phyloP scores from a whole-genome alignment of 2,113 vertebrate genomes.

The Beaufortia kweichowensis region DNA sequence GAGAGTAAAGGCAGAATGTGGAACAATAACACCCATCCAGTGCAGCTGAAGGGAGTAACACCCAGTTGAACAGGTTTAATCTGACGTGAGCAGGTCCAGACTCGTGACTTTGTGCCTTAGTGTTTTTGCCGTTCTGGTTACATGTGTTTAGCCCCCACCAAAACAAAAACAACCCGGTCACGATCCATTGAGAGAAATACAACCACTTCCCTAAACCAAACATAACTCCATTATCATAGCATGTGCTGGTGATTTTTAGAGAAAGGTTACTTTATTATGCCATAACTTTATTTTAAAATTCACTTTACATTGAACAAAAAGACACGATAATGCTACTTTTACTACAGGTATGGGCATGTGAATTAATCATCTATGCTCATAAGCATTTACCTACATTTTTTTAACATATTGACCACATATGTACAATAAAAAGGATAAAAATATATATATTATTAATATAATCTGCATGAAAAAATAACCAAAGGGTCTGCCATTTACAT shows the following conservation, averaged over 20 bases:
- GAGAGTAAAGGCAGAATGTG: not conserved
- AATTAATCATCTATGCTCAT: too few species aligned
- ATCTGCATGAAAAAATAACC: too few species aligned
- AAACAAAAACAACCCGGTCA: not conserved
- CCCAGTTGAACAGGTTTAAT: not conserved
- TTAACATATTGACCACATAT: too few species aligned
- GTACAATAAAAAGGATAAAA: too few species aligned
- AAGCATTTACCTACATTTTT: too few species aligned
- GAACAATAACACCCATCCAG: slow-evolving; percentile 19
- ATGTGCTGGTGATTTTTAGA: not conserved
- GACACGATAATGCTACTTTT: too few species aligned
- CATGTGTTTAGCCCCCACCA: not conserved
- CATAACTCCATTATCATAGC: not conserved
- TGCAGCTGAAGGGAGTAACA: not conserved
- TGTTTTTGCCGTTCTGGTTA: not conserved
- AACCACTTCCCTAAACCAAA: not conserved
- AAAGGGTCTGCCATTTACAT: not conserved
- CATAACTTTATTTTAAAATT: too few species aligned
- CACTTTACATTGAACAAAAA: too few species aligned
- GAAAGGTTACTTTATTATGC: too few species aligned
- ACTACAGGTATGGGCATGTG: too few species aligned
- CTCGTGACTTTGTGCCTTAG: slow-evolving; percentile 15
- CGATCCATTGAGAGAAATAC: not conserved
- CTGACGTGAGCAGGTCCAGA: not conserved
- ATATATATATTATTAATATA: too few species aligned